Base-by-base conservation (phyloP, 2,888 invertebrate genomes). In the Athalia circularis region DNA sequence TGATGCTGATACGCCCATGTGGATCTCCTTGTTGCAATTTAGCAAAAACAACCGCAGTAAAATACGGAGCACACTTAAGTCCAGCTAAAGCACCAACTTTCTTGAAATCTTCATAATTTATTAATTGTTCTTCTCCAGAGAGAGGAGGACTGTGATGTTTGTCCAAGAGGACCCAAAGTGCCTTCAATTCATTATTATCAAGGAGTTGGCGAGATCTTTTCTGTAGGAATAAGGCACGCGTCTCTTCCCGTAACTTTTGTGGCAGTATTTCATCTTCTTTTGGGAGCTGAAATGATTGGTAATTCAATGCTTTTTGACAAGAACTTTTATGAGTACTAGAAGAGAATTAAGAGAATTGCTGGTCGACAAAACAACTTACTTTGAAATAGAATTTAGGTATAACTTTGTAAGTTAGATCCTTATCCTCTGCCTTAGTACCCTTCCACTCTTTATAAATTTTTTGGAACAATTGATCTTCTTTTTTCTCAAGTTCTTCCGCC, bases 11-110 rank as follows among this genome's bases (percentile, higher is more conserved):
- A 79, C 96, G 92, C 0, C 98, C 98, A 84, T 96, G 95, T 0
- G 95, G 94, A 87, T 98, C 98, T 0, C 94, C 94, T 80, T 96
- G 95, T 87, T 97, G 95, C 4, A 99, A 91, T 81, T 97, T 96
- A 0, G 96, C 96, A 90, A 98, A 99, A 11, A 97, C 94, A 83
- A 94, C 94, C 0, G 98, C 95, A 52, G 95, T 96, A 86, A 99
- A 95, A 87, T 97, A 98, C 59, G 94, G 82, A 79, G 84, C 94
- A 89, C 95, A 96, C 89, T 97, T 97, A 47, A 92, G 91, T 5
- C 95, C 95, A 5, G 96, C 95, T 80, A 95, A 92, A 81, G 94
- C 92, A 43, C 94, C 93, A 7, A 98, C 95, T 90, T 95, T 95
- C 83, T 94, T 93, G 87, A 96, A 98, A 90, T 97, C 96, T 81